Base-by-base conservation (phyloP, 2,888 invertebrate species). In the Hylaea fasciaria region DNA sequence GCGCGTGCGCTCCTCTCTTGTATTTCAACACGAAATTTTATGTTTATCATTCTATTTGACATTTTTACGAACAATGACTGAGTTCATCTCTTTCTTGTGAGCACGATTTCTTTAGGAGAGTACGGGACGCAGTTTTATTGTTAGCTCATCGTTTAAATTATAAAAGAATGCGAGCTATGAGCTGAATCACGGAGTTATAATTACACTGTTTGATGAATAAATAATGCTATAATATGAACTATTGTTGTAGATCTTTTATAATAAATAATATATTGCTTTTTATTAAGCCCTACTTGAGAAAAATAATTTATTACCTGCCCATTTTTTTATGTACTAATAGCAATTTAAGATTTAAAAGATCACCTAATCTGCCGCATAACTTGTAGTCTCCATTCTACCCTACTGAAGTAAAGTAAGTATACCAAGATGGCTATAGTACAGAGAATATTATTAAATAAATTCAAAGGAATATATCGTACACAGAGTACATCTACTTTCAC, bases 11-110 rank as follows among this genome's bases (percentile, higher is more conserved):
- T 69, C 70, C 74, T 75, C 72, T 74, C 77, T 72, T 76, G 73
- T 78, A 78, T 89, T 90, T 87, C 86, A 86, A 88, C 89, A 88
- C 85, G 80, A 82, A 81, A 82, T 86, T 88, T 91, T 88, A 83
- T 89, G 90, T 90, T 89, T 89, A 90, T 91, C 91, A 91, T 91
- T 89, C 87, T 85, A 86, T 88, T 91, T 90, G 89, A 89, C 90
- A 90, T 89, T 89, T 87, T 87, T 86, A 85, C 83, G 86, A 88
- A 91, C 89, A 91, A 89, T 89, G 81, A 82, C 66, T 73, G 60
- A 69, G 69, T 72, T 67, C 73, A 70, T 81, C 85, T 81, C 82
- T 72, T 75, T 84, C 79, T 70, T 70, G 62, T 78, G 76, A 74
- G 67, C 64, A 62, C 64, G 76, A 68, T 69, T 62, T 47, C 57